Conservation (phyloP, 2,888 invertebrate genomes). For the Yponomeuta malinellus region DNA sequence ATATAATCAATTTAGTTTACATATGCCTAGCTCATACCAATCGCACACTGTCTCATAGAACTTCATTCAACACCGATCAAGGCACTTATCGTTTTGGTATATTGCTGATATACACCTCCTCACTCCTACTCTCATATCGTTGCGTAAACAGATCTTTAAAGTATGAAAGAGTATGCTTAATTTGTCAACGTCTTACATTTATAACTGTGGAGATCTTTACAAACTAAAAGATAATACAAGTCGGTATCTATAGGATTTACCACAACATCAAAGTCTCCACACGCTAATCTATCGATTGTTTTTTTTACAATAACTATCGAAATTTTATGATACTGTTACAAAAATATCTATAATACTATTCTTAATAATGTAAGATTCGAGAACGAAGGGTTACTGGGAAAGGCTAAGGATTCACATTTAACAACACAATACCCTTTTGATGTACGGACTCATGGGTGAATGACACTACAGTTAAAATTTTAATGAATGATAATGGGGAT, state of each 20-base stretch:
- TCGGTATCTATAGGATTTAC: slow-evolving; percentile 20
- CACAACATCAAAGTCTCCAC: slow-evolving; percentile 36
- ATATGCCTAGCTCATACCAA: slow-evolving; percentile 39
- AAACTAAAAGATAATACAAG: slow-evolving; percentile 23
- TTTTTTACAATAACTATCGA: slow-evolving; percentile 55
- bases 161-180: slow-evolving; percentile 53
- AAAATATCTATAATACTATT: slow-evolving; percentile 72
- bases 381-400: slow-evolving; percentile 58
- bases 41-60: slow-evolving; percentile 51
- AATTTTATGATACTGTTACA: slow-evolving; percentile 62
- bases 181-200: slow-evolving; percentile 50
- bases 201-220: slow-evolving; percentile 29
- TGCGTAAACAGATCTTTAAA: slow-evolving; percentile 55
- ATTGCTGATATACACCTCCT: slow-evolving; percentile 71
- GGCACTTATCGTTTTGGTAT: slow-evolving; percentile 74
- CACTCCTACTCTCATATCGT: slow-evolving; percentile 70
- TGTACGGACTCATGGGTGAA: slow-evolving; percentile 35
- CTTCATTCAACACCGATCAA: slow-evolving; percentile 58
- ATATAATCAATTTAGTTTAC: slow-evolving; percentile 64
- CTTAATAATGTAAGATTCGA: slow-evolving; percentile 49
- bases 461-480: slow-evolving; percentile 10
- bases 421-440: slow-evolving; percentile 65
- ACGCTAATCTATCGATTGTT: slow-evolving; percentile 36
- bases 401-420: slow-evolving; percentile 69
- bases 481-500: background rate